Percentiles rank a stretch among this genome's conserved stretches.
Conservation (phyloP, 2,888 invertebrate species). For the Desoria tigrina region DNA sequence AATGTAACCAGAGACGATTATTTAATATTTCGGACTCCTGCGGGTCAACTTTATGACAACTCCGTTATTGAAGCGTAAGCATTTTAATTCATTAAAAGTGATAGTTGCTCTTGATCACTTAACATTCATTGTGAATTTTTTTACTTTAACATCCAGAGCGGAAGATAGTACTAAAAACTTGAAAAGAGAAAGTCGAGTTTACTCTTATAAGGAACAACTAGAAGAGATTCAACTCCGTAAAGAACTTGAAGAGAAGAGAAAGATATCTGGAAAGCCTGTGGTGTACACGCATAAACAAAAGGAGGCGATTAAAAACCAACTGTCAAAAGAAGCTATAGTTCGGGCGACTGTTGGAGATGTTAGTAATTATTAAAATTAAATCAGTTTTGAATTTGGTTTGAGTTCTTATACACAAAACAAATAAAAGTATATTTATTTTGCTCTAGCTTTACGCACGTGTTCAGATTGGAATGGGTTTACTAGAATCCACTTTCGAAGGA, state of each 20-base stretch:
- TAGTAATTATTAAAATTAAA: too few relatives aligned
- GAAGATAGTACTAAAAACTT: constrained; percentile 64
- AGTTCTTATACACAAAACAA: too few relatives aligned
- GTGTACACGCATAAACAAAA: constrained; percentile 84
- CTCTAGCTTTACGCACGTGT: constrained; percentile 55
- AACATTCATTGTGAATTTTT: background rate
- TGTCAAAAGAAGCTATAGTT: constrained; percentile 79
- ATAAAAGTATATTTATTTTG: background rate
- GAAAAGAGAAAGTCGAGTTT: constrained; percentile 93
- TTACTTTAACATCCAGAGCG: constrained; percentile 22
- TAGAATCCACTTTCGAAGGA: constrained; percentile 58
- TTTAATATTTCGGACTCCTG: constrained; percentile 78
- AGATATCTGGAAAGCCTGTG: constrained; percentile 70
- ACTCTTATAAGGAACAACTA: constrained; percentile 93
- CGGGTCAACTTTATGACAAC: constrained; percentile 89
- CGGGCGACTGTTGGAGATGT: constrained; percentile 57
- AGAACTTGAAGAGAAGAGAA: constrained; percentile 86
- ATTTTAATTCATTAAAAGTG: background rate
- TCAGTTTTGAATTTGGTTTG: background rate
- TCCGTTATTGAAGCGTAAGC: constrained; percentile 61
- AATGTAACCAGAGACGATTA: constrained; percentile 77
- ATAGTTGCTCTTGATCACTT: background rate
- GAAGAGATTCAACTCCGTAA: constrained; percentile 90
- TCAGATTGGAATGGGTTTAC: constrained; percentile 55
- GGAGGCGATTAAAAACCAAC: constrained; percentile 82